Conservation (phyloP, 2,888 invertebrate genomes). For the Meiosimyza decipiens region DNA sequence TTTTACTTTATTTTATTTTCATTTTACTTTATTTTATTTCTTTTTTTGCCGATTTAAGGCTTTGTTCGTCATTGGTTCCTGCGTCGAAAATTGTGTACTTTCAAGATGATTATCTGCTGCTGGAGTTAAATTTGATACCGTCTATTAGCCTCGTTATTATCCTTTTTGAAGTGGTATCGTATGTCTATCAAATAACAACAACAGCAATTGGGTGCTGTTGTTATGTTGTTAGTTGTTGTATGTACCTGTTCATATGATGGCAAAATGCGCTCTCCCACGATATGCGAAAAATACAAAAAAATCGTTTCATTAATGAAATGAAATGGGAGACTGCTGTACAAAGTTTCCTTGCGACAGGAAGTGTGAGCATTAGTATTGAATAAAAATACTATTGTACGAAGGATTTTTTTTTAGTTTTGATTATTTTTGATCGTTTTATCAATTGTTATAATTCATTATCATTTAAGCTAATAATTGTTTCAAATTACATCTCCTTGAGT, state of each 20-base stretch:
- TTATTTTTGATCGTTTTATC: no score
- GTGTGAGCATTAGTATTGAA: conserved; percentile 33
- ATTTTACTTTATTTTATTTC: not conserved
- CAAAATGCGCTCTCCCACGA: conserved; percentile 24
- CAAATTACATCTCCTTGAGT: no score
- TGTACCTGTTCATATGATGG: conserved; percentile 21
- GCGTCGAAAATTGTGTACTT: conserved; percentile 23
- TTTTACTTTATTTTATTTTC: conserved; percentile 22
- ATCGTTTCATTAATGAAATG: conserved; percentile 32
- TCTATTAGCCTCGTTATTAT: conserved; percentile 64
- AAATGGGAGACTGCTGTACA: conserved; percentile 30
- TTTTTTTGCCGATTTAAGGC: conserved; percentile 24
- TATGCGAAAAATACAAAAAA: conserved; percentile 12
- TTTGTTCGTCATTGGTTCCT: conserved; percentile 24
- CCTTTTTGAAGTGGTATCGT: conserved; percentile 63
- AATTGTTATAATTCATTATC: no score
- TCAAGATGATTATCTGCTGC: conserved; percentile 56
- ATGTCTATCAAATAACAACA: conserved; percentile 43
- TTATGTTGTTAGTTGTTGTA: not conserved
- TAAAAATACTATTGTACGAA: not conserved
- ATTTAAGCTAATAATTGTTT: no score
- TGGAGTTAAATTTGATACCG: conserved; percentile 64
- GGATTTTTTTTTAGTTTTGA: not conserved
- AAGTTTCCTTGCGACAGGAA: conserved; percentile 22
- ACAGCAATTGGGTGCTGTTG: conserved; percentile 29